These are phyloP conservation scores for Porites cylindrica DNA, from an alignment of 92 coral and sea anemone species.

Conservation along the genomic window DNA sequence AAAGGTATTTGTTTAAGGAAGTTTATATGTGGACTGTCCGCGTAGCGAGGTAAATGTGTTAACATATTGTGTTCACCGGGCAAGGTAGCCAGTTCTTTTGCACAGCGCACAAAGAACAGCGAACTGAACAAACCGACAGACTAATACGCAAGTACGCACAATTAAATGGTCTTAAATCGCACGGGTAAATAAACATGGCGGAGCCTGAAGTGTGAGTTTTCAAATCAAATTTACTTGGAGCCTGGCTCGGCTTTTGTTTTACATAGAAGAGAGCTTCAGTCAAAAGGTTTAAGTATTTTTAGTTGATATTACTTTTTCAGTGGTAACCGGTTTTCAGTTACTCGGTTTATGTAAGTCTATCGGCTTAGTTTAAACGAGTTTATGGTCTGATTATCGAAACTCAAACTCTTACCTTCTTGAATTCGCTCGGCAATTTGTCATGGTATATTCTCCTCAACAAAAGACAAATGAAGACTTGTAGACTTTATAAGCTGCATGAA, in stretches of 20 bases:
- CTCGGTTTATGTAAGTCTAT: no score
- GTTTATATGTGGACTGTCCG: background rate
- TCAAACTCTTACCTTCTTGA: background rate
- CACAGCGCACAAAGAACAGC: background rate
- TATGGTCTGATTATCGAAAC: no score
- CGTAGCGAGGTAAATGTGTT: background rate
- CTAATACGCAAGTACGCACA: background rate
- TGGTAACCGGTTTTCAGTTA: background rate
- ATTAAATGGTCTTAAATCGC: constrained; percentile 5
- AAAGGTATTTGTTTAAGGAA: constrained; percentile 8
- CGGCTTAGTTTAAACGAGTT: no score
- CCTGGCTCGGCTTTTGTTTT: background rate
- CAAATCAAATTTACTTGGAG: constrained; percentile 25
- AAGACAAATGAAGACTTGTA: background rate
- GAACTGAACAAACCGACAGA: constrained; percentile 5
- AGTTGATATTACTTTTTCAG: background rate
- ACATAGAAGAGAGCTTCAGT: background rate
- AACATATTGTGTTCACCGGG: constrained; percentile 1
- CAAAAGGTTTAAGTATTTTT: background rate
- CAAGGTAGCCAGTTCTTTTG: background rate
- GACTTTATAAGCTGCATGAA: background rate
- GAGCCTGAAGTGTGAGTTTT: constrained; percentile 11
- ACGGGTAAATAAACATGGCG: constrained; percentile 27
- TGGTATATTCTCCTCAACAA: constrained; percentile 14
- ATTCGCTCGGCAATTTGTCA: background rate